These are phyloP conservation scores for Axis porcinus DNA, from an alignment of 2,113 vertebrate species.

Conservation along the genomic window DNA sequence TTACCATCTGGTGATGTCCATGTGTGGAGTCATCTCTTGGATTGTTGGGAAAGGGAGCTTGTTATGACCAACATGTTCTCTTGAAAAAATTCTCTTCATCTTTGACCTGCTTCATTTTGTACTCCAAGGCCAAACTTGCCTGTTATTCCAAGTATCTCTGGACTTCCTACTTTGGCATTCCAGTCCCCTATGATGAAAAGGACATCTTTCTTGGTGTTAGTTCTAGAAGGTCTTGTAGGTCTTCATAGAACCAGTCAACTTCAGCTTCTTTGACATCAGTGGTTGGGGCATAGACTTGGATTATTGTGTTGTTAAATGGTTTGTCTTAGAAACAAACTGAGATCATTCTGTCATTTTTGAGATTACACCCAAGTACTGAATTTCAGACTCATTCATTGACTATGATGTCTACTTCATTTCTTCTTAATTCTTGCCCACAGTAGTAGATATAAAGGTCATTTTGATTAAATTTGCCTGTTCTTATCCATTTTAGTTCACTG, in stretches of 20 bases:
- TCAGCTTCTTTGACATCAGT: not conserved
- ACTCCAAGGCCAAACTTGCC: not conserved
- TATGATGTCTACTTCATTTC: not conserved
- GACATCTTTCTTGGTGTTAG: not conserved
- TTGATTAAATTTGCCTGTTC: not conserved
- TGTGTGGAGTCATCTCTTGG: not conserved
- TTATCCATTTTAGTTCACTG: not conserved
- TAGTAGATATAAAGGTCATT: not conserved
- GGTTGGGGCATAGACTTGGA: not conserved
- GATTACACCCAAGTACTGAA: not conserved
- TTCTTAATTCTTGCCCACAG: not conserved
- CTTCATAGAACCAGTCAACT: not conserved
- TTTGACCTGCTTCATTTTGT: not conserved
- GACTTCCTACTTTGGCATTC: not conserved
- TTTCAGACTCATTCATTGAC: not conserved
- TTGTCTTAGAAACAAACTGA: not conserved
- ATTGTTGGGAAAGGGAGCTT: not conserved
- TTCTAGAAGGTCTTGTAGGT: not conserved
- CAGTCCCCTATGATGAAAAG: not conserved
- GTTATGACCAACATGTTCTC: not conserved
- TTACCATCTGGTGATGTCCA: not conserved
- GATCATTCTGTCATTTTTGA: not conserved
- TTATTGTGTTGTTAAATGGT: not conserved
- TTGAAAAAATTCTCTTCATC: not conserved
- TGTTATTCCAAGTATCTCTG: not conserved